A percentile compares a stretch with the other conserved stretches of the same genome.
Conservation (phyloP, 2,888 invertebrate genomes). For the Chalcis sispes region DNA sequence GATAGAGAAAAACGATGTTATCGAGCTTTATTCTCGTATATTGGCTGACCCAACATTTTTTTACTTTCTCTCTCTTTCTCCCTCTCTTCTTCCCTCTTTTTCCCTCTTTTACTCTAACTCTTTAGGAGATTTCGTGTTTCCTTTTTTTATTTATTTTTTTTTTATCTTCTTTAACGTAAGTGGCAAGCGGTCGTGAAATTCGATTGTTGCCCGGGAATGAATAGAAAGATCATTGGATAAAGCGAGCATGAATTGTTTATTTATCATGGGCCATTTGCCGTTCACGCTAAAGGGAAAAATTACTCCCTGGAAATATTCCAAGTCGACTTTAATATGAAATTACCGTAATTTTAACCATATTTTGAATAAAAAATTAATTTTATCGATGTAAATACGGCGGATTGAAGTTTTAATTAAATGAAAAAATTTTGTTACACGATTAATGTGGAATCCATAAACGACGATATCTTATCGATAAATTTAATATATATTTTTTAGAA, state of each 20-base stretch:
- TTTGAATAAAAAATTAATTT: too few species aligned
- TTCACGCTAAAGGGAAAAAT: too few species aligned
- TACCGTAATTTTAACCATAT: too few species aligned
- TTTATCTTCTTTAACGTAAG: background rate
- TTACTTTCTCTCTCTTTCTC: background rate
- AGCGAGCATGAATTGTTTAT: constrained; percentile 19
- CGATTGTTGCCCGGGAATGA: constrained; percentile 36
- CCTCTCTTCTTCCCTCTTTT: background rate
- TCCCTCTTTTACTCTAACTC: background rate
- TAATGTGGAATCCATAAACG: too few species aligned
- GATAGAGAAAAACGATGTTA: constrained; percentile 49
- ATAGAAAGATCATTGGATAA: background rate
- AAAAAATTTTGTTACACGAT: too few species aligned
- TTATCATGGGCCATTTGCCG: too few species aligned
- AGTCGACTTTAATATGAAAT: too few species aligned
- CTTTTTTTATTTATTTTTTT: background rate
- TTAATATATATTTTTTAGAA: too few species aligned
- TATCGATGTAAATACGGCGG: too few species aligned
- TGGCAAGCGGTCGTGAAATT: constrained; percentile 25
- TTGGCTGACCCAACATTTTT: constrained; percentile 56
- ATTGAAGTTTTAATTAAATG: too few species aligned
- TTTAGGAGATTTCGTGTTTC: background rate
- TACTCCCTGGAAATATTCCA: too few species aligned
- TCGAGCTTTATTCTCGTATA: constrained; percentile 53
- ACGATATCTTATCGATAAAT: too few species aligned